Conservation (phyloP, 2,113 vertebrate species). For the Lophura nycthemera region DNA sequence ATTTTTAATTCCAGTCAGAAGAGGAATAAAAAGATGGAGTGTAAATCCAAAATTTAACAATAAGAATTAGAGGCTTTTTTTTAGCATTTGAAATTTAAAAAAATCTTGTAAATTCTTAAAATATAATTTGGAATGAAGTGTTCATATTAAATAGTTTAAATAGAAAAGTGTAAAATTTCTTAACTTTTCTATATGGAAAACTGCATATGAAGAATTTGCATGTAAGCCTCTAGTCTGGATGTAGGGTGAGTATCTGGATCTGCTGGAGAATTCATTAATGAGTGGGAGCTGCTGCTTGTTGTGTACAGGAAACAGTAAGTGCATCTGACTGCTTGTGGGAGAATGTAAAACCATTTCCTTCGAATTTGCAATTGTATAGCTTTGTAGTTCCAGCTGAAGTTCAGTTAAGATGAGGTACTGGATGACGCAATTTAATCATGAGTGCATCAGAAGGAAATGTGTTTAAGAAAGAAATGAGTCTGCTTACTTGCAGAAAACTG, state of each 20-base stretch:
- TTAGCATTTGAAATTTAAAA: background rate
- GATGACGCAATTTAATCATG: background rate
- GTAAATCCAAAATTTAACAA: background rate
- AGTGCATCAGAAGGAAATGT: background rate
- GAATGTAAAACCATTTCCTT: background rate
- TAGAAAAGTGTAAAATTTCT: background rate
- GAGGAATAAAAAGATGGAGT: background rate
- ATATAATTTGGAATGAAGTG: background rate
- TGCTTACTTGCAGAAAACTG: background rate
- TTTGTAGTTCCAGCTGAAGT: background rate
- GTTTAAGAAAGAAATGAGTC: background rate
- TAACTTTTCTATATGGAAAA: background rate
- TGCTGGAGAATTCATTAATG: background rate
- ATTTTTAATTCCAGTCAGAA: background rate
- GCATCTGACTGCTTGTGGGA: background rate
- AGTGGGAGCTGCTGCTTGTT: background rate
- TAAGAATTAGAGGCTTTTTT: accelerated
- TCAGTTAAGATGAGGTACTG: background rate
- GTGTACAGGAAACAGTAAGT: background rate
- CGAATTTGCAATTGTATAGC: background rate
- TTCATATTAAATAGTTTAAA: background rate
- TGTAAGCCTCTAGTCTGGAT: background rate
- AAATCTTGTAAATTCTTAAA: background rate
- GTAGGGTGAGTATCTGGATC: background rate
- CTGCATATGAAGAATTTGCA: background rate